Base-by-base conservation (phyloP, 2,888 invertebrate species). In the Aradus depressus region DNA sequence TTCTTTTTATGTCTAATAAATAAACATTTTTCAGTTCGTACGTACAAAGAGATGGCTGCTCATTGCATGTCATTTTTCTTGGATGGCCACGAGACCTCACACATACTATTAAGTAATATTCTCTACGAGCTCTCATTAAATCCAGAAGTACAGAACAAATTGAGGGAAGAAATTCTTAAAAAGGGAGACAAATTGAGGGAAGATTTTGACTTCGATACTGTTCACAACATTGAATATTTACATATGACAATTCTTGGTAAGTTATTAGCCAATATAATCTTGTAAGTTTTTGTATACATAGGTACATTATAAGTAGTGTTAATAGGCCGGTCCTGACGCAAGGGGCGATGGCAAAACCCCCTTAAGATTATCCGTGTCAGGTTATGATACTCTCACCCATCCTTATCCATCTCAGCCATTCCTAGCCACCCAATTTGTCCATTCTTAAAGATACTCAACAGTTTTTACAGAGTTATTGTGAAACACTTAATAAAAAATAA, bases 61-160 rank as follows among this genome's bases (percentile, higher is more conserved):
- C 54, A 54, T 26, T 42, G 51, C 14, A 51, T 54, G 54, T 51
- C 54, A 16, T 54, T 54, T 38, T 51, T 51, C 37, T 39, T 54
- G 14, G 54, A 54, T 43, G 54, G 54, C 3, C 52, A 21, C 19
- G 51, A 54, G 39, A 54, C 54, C 10, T 28, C 41, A 23, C 42
- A 42, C 1, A 31, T 54, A 6, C 48, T 54, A 1, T 19, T 54
- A n/a, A 49, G 48, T 3, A 48, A 44, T 32, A 42, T 51, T 2
- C 34, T 49, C 6, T 51, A 51, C 44, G 51, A 51, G 34, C 39
- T 54, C 6, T 48, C 48, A 1, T 19, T 43, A 23, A 48, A 54
- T 22, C 18, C 28, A 1, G 37, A 22, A 19, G 32, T 41, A 4
- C 54, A 54, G 22, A 21, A 26, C 2, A 47, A 37, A 41, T 43